These are phyloP conservation scores for Murina feae DNA, from an alignment of 2,113 vertebrate species.

Conservation along the genomic window DNA sequence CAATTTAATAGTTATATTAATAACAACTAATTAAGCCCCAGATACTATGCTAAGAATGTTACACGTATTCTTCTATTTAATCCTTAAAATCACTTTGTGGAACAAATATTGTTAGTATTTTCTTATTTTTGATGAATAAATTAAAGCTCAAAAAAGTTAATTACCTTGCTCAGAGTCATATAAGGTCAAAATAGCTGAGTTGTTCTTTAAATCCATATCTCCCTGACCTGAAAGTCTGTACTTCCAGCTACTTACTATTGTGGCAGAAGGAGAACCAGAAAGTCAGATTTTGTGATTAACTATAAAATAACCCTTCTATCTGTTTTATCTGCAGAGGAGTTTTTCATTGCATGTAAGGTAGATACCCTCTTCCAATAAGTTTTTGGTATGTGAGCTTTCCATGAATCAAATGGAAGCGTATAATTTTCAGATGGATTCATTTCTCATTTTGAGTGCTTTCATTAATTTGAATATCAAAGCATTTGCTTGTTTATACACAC, in stretches of 20 bases:
- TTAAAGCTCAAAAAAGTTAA: neutral
- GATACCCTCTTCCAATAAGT: neutral
- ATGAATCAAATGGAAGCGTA: conserved; percentile 46
- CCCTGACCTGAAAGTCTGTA: neutral
- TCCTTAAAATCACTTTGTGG: conserved; percentile 33
- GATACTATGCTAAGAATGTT: neutral
- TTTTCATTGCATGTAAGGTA: neutral
- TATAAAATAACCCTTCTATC: neutral
- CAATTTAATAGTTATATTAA: neutral
- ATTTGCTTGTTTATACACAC: conserved; percentile 50
- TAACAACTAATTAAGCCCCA: neutral
- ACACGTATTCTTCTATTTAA: neutral
- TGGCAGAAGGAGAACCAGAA: neutral
- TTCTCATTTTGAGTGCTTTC: conserved; percentile 56
- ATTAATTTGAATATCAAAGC: conserved; percentile 75
- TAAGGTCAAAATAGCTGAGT: neutral
- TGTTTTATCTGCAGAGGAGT: neutral
- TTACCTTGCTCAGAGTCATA: neutral
- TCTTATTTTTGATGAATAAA: neutral
- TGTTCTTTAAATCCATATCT: neutral
- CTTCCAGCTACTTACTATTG: neutral
- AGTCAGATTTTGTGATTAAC: neutral
- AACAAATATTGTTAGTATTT: conserved; percentile 20
- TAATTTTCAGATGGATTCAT: conserved; percentile 66
- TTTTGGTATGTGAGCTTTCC: conserved; percentile 13